These are phyloP conservation scores for Helarctos malayanus DNA, from an alignment of 2,797 vertebrate genomes.

Conservation along the genomic window DNA sequence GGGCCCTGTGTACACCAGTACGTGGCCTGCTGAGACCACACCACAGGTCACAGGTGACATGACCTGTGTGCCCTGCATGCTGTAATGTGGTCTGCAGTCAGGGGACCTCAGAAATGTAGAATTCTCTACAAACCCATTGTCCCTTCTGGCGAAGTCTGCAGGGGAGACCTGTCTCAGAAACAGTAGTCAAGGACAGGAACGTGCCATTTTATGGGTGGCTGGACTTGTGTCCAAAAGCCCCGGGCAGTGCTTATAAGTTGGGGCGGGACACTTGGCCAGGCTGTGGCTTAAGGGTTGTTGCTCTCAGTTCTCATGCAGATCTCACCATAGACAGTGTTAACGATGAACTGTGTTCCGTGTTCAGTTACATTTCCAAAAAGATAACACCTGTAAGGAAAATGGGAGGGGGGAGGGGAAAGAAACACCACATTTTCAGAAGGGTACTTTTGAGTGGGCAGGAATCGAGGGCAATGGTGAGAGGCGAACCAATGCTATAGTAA, in stretches of 20 bases:
- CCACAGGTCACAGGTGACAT: neutral
- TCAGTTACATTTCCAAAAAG: neutral
- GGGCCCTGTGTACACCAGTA: neutral
- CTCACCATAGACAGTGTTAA: neutral
- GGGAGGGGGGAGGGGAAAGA: neutral
- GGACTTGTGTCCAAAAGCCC: neutral
- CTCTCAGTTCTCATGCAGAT: neutral
- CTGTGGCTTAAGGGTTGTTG: neutral
- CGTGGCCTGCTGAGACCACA: neutral
- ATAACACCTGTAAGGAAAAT: neutral
- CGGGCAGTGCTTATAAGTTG: fast-evolving
- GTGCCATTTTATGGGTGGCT: neutral
- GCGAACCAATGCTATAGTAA: neutral
- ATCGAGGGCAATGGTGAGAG: neutral
- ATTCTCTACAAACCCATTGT: neutral
- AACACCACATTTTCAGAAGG: neutral
- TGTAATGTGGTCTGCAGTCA: neutral
- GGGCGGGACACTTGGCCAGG: neutral
- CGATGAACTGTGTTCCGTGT: neutral
- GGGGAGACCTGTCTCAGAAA: neutral
- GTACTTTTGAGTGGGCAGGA: neutral
- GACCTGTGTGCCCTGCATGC: neutral
- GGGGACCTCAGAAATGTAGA: neutral
- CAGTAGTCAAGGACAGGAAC: neutral
- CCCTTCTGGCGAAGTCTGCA: neutral